Base-by-base conservation (phyloP, 2,113 vertebrate genomes). In the Apaloderma vittatum region DNA sequence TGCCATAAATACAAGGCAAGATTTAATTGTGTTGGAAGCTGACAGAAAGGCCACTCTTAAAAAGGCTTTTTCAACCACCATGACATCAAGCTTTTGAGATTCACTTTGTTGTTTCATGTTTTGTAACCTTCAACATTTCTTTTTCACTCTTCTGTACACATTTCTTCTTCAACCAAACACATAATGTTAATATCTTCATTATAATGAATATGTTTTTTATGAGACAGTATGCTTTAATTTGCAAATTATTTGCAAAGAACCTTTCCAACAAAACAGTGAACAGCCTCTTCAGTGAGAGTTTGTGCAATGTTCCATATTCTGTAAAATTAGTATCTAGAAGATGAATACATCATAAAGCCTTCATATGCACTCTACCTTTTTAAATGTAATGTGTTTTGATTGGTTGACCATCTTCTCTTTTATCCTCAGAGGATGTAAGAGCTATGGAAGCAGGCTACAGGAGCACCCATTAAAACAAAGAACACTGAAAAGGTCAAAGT, bases 401-500 rank as follows among this genome's bases (percentile, higher is more conserved):
- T 89, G 57, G 82, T 72, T 90, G 65, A 68, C 19, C 21, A 54
- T 58, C 58, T 88, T 92, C 16, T 93, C 45, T 92, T 93, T 95
- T 80, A 86, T 91, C 51, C 48, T 94, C n/a, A 85, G 57, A 94
- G 46, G 10, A 8, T 89, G 48, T 12, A 95, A 92, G 32, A 90
- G 24, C 36, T 51, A 24, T 11, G 3, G 63, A 92, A 94, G 51
- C 29, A 92, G 71, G 55, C 20, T 77, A 87, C 46, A 54, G 74
- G 71, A 85, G 30, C 45, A 74, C 30, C 76, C 59, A 93, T 89
- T 95, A 89, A 82, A 87, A 65, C 19, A 92, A 94, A 92, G 66
- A 96, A 73, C 81, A 61, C 17, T 29, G 90, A 48, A 94, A 96
- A 96, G 83, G 93, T 96, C 90, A 86, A 76, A 90, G 91, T 34